Evolutionary conservation across 2,113 vertebrate genomes (phyloP).

Genomic region (Gymnarchus niloticus): DNA sequence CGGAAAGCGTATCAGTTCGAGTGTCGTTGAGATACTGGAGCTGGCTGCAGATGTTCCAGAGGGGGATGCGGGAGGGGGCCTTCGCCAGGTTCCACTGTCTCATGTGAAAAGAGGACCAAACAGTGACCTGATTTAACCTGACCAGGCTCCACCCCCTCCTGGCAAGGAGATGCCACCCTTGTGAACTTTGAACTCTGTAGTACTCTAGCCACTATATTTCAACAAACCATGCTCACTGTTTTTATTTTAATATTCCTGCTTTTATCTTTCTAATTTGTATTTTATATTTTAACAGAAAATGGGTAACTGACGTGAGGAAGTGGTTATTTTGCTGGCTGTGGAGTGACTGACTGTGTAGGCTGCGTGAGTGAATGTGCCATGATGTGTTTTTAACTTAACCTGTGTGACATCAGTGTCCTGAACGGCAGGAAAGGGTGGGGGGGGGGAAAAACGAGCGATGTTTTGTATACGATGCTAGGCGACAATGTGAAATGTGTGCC

Average conservation of each 20-base stretch:
- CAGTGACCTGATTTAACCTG: not conserved
- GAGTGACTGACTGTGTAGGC: slow-evolving; percentile 41
- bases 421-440: slow-evolving; percentile 35
- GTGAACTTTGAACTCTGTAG: slow-evolving; percentile 59
- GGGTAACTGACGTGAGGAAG: slow-evolving; percentile 56
- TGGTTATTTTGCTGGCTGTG: slow-evolving; percentile 37
- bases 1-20: not conserved
- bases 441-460: slow-evolving; percentile 42
- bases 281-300: slow-evolving; percentile 92
- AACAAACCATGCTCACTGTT: slow-evolving; percentile 61
- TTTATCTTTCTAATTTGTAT: slow-evolving; percentile 92
- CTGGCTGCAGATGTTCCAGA: not conserved
- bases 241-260: slow-evolving; percentile 51
- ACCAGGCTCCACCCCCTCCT: slow-evolving; percentile 27
- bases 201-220: slow-evolving; percentile 72
- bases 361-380: slow-evolving; percentile 44
- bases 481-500: slow-evolving; percentile 61
- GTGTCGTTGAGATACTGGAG: not conserved
- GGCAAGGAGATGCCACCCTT: slow-evolving; percentile 40
- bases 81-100: not conserved
- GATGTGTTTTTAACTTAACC: slow-evolving; percentile 58
- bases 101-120: slow-evolving; percentile 27
- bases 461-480: slow-evolving; percentile 58
- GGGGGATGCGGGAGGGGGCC: not conserved
- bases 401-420: slow-evolving; percentile 42